Conservation (phyloP, 2,797 vertebrate genomes). For the Smutsia temminckii region DNA sequence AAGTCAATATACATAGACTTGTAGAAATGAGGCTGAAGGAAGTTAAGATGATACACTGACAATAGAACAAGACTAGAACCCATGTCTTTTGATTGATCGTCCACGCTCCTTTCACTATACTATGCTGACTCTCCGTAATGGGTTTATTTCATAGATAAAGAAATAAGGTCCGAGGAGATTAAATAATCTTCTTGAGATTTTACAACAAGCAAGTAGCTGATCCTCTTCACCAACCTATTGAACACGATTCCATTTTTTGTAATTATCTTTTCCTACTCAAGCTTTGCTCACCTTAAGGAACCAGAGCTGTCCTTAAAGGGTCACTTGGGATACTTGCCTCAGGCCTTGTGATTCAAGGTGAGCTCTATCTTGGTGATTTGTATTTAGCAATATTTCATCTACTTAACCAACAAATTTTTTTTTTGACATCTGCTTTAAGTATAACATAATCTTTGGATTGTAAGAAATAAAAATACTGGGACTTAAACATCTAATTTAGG, state of each 20-base stretch:
- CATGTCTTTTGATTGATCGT: background rate
- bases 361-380: background rate
- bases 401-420: background rate
- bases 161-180: slow-evolving; percentile 46
- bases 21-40: background rate
- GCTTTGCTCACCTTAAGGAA: slow-evolving; percentile 50
- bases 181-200: slow-evolving; percentile 51
- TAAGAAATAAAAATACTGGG: background rate
- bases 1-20: background rate
- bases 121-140: background rate
- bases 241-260: slow-evolving; percentile 7
- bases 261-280: slow-evolving; percentile 28
- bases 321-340: background rate
- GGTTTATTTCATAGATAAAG: slow-evolving; percentile 54
- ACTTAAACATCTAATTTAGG: slow-evolving; percentile 27
- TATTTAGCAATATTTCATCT: background rate
- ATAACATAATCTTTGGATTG: background rate
- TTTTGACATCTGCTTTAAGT: slow-evolving; percentile 26
- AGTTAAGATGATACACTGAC: background rate
- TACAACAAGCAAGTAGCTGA: slow-evolving; percentile 24
- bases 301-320: background rate
- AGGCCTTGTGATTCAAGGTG: background rate
- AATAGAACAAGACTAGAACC: background rate
- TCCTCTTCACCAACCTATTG: background rate
- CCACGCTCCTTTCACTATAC: background rate